Conservation (phyloP, 2,888 invertebrate genomes). For the Diarsia brunnea region DNA sequence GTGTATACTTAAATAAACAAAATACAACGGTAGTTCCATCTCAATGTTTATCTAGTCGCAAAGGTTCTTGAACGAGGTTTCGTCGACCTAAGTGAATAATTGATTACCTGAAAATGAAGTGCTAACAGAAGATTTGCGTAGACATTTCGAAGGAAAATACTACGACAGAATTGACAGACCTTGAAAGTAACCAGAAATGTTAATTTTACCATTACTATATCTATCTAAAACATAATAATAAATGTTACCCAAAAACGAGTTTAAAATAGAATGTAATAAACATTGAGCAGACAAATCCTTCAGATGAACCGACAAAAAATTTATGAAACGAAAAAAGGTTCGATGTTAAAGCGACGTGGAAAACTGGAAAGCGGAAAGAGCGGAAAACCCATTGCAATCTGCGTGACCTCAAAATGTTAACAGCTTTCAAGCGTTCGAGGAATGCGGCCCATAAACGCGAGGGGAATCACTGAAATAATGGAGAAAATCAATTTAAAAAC, state of each 20-base stretch:
- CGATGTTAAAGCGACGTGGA: conserved; percentile 15
- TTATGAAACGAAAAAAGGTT: conserved; percentile 38
- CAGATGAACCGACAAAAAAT: neutral
- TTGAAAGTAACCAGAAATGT: conserved; percentile 22
- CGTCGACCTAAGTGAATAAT: conserved; percentile 27
- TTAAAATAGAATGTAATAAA: conserved; percentile 38
- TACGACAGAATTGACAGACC: conserved; percentile 8
- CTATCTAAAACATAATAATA: conserved; percentile 4
- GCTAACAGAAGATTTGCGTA: conserved; percentile 27
- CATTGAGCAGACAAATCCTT: neutral
- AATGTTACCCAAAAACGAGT: conserved; percentile 2
- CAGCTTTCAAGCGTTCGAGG: conserved; percentile 53
- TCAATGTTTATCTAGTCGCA: conserved; percentile 11
- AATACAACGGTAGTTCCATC: conserved; percentile 7
- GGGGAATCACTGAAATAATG: conserved; percentile 63
- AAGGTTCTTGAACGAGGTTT: conserved; percentile 21
- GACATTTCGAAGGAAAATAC: conserved; percentile 10
- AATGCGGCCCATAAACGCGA: conserved; percentile 66
- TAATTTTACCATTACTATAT: conserved; percentile 22
- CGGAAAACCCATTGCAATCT: conserved; percentile 53
- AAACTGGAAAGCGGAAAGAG: conserved; percentile 35
- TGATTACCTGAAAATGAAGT: conserved; percentile 27
- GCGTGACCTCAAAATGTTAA: conserved; percentile 69
- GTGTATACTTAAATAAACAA: neutral
- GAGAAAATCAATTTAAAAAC: conserved; percentile 36